A percentile compares a stretch with the other conserved stretches of the same genome.
These are phyloP conservation scores for Apodemus speciosus DNA, from an alignment of 2,113 vertebrate species.

Conservation along the genomic window DNA sequence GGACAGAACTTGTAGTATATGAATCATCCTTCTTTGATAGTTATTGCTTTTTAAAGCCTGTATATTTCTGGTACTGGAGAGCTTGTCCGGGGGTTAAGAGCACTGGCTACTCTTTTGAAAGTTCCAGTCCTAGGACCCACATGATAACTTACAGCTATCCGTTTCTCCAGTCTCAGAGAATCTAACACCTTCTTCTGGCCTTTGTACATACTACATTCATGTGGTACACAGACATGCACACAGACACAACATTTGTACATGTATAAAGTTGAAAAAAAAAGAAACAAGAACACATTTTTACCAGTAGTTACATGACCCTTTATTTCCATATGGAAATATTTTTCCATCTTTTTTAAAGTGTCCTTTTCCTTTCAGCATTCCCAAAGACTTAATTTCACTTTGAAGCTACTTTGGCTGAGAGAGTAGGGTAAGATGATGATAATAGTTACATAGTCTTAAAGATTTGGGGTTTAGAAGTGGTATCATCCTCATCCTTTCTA, in stretches of 20 bases:
- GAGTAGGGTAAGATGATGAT: slow-evolving; percentile 23
- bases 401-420: slow-evolving; percentile 58
- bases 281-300: not conserved
- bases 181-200: not conserved
- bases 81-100: not conserved
- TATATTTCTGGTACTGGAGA: not conserved
- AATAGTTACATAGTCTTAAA: slow-evolving; percentile 45
- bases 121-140: not conserved
- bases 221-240: not conserved
- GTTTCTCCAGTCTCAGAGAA: not conserved
- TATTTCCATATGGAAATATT: slow-evolving; percentile 37
- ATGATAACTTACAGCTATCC: not conserved
- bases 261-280: not conserved
- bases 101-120: not conserved
- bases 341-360: slow-evolving; percentile 47
- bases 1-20: not conserved
- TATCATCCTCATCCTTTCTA: slow-evolving; percentile 52
- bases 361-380: slow-evolving; percentile 44
- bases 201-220: not conserved
- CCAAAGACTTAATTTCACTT: slow-evolving; percentile 59
- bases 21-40: slow-evolving; percentile 27
- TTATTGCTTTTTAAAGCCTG: slow-evolving; percentile 36
- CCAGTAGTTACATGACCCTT: slow-evolving; percentile 44
- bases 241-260: not conserved
- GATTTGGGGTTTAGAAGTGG: slow-evolving; percentile 49